Percentiles rank a stretch among this genome's conserved stretches.
phyloP scores from a whole-genome alignment of 2,888 invertebrate genomes.

The Drosophila nigricruria region DNA sequence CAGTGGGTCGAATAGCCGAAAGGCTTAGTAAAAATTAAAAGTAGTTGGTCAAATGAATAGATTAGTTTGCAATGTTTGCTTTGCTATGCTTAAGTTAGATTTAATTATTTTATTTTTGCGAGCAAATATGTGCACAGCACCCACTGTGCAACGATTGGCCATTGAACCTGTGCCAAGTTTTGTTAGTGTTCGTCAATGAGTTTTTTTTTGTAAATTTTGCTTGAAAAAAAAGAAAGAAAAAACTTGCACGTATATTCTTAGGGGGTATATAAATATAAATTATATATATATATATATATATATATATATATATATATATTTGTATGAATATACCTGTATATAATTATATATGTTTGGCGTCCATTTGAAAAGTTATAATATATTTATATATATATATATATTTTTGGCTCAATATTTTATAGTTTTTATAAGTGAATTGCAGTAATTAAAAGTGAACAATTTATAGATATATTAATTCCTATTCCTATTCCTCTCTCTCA shows the following conservation, averaged over 20 bases:
- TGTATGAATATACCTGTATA: not conserved
- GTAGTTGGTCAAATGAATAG: not conserved
- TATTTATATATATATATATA: constrained; percentile 46
- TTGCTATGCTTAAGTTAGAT: not conserved
- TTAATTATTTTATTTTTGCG: not conserved
- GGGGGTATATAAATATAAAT: constrained; percentile 5
- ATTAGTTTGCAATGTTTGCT: not conserved
- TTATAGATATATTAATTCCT: not conserved
- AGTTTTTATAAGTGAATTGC: constrained; percentile 56
- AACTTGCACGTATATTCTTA: constrained; percentile 7
- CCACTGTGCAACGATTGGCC: constrained; percentile 62
- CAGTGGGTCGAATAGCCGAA: not conserved
- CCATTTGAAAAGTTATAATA: constrained; percentile 60
- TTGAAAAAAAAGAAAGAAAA: constrained; percentile 7
- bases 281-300: not conserved
- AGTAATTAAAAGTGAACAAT: constrained; percentile 41
- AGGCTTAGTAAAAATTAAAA: not conserved
- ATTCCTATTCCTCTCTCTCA: no score
- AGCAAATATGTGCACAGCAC: not conserved
- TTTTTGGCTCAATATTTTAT: constrained; percentile 55
- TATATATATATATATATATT: not conserved
- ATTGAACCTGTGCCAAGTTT: constrained; percentile 83
- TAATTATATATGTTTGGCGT: constrained; percentile 53
- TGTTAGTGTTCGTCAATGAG: constrained; percentile 25
- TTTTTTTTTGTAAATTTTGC: constrained; percentile 20